Conservation (phyloP, 2,797 vertebrate genomes). For the Cyclopterus lumpus region DNA sequence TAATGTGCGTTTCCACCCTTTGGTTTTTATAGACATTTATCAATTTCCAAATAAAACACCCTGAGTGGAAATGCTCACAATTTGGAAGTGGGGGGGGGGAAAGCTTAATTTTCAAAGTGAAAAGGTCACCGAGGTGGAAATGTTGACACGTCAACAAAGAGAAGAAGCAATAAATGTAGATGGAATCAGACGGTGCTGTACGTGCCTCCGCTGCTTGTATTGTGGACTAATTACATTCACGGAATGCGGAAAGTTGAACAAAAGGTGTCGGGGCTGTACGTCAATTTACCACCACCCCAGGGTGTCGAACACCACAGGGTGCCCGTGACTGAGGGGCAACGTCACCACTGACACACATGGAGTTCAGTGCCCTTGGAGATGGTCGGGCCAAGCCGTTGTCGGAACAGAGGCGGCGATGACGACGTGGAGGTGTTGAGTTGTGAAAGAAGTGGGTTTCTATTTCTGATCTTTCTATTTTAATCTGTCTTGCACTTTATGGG, state of each 20-base stretch:
- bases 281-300: too few relatives aligned
- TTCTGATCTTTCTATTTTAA: neutral
- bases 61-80: neutral
- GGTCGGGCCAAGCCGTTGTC: neutral
- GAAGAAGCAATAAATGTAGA: neutral
- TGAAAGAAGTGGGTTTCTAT: neutral
- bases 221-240: neutral
- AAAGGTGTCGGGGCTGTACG: neutral
- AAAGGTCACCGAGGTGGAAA: slow-evolving; percentile 9
- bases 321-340: too few relatives aligned
- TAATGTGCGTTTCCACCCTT: neutral
- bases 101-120: neutral
- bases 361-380: neutral
- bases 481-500: too few relatives aligned
- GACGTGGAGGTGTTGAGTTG: neutral
- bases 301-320: neutral
- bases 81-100: neutral
- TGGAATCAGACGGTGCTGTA: neutral
- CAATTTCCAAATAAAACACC: slow-evolving; percentile 16
- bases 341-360: neutral
- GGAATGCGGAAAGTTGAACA: neutral
- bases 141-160: slow-evolving; percentile 9
- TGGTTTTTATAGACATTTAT: slow-evolving; percentile 3
- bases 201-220: neutral
- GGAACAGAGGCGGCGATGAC: neutral